phyloP scores from a whole-genome alignment of 1,140 invertebrate genomes.

The Drosophila paulistorum region DNA sequence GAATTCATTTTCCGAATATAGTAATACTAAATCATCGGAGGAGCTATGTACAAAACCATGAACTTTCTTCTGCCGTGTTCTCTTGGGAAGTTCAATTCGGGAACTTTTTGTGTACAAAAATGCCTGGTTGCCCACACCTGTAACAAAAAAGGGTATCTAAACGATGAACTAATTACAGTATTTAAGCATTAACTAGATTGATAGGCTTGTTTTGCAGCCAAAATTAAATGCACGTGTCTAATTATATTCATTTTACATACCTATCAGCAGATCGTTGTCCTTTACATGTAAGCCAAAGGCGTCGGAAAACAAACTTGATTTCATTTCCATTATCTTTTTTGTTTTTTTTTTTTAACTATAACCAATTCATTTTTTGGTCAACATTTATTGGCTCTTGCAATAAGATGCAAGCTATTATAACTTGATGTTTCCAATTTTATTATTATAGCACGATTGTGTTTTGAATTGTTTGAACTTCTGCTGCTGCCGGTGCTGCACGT shows the following conservation, averaged over 20 bases:
- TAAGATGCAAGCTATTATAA: too few relatives aligned
- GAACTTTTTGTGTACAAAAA: conserved; percentile 11
- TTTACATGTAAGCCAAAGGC: conserved; percentile 5
- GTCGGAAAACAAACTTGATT: conserved; percentile 6
- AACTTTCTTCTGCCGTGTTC: conserved; percentile 40
- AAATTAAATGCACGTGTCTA: not conserved
- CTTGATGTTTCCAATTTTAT: too few relatives aligned
- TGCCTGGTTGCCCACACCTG: conserved; percentile 56
- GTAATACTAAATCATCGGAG: conserved; percentile 28
- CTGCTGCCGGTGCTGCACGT: too few relatives aligned
- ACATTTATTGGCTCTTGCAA: too few relatives aligned
- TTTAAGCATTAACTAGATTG: not conserved
- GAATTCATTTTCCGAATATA: conserved; percentile 60
- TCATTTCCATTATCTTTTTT: not conserved
- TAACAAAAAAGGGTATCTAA: not conserved
- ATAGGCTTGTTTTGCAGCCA: not conserved
- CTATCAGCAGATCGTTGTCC: not conserved
- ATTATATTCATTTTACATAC: not conserved
- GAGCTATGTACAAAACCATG: conserved; percentile 45
- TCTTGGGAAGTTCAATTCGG: conserved; percentile 24
- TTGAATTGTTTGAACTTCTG: too few relatives aligned
- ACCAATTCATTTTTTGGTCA: not conserved
- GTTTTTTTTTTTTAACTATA: not conserved
- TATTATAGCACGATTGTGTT: too few relatives aligned
- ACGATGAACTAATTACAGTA: not conserved